Evolutionary conservation across 2,113 vertebrate species (phyloP).

Genomic region (Deroptyus accipitrinus): DNA sequence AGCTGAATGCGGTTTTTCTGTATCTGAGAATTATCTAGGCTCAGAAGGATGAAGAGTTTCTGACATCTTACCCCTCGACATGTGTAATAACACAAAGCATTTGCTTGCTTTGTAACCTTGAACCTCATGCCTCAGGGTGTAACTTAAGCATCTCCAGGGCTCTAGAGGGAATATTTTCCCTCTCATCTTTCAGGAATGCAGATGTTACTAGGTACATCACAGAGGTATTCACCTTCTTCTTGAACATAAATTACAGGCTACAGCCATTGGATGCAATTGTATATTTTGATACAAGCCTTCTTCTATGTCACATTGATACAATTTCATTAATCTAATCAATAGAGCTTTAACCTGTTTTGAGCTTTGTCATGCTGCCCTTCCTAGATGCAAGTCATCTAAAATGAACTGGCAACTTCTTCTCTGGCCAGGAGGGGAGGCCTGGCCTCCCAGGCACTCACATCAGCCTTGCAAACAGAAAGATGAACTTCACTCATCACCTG

Average conservation of each 20-base stretch:
- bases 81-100: not conserved
- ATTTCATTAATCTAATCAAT: not conserved
- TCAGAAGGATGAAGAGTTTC: not conserved
- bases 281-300: not conserved
- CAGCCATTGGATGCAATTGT: not conserved
- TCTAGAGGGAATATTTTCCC: not conserved
- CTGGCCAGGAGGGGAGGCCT: not conserved
- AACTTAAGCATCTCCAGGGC: not conserved
- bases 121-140: not conserved
- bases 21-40: not conserved
- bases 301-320: not conserved
- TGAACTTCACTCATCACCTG: conserved; percentile 54
- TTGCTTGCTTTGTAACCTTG: not conserved
- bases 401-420: not conserved
- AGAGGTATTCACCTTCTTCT: not conserved
- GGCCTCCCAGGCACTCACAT: not conserved
- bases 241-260: not conserved
- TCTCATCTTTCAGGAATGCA: not conserved
- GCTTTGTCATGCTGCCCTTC: not conserved
- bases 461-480: conserved; percentile 46
- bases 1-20: not conserved
- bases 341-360: not conserved
- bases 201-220: not conserved
- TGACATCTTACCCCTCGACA: not conserved
- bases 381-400: not conserved